Percentiles rank a stretch among this genome's conserved stretches.
Evolutionary conservation across 2,797 vertebrate genomes (phyloP).

Genomic region (Syngnathus rostellatus): DNA sequence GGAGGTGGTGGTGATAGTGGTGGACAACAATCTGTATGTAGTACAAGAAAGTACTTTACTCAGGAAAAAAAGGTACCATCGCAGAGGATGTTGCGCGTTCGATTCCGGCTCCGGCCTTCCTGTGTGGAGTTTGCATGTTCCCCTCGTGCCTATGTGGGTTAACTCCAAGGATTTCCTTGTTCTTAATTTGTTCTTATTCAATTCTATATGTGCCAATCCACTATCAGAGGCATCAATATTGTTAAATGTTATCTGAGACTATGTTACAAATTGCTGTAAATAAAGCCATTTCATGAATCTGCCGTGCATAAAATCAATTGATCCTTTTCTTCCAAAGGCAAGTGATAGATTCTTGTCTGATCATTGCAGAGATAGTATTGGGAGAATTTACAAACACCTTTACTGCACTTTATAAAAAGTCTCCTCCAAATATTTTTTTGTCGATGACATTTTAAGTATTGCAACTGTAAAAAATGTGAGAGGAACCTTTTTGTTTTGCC

Average conservation of each 20-base stretch:
- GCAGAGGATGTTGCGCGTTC: no score
- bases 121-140: no score
- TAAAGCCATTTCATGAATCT: neutral
- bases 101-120: no score
- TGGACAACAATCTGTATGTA: neutral
- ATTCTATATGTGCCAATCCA: neutral
- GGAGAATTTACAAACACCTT: neutral
- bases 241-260: neutral
- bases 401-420: neutral
- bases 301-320: neutral
- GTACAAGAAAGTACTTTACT: neutral
- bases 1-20: neutral
- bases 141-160: no score
- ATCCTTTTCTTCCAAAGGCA: neutral
- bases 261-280: neutral
- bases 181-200: neutral
- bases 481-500: neutral
- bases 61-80: no score
- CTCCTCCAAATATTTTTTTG: neutral
- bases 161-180: no score
- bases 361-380: neutral
- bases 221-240: neutral
- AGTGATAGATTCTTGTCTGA: constrained; percentile 1
- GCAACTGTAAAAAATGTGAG: neutral
- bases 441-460: neutral